These are phyloP conservation scores for Eriosoma lanigerum DNA, from an alignment of 1,140 invertebrate genomes.

Conservation along the genomic window DNA sequence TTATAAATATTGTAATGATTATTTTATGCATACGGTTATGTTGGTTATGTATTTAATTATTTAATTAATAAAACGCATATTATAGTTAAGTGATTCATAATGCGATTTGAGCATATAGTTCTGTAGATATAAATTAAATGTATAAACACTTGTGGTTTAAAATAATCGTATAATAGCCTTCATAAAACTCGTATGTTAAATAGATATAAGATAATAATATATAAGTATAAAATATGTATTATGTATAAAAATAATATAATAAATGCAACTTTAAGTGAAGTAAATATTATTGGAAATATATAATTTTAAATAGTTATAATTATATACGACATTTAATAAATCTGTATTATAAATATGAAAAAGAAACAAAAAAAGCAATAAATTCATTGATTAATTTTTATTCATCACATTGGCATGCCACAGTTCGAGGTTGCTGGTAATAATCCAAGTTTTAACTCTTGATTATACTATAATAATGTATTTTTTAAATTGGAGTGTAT, in stretches of 20 bases:
- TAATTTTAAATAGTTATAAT: slow-evolving; percentile 6
- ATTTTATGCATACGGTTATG: no score
- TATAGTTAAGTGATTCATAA: not conserved
- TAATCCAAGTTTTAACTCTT: not conserved
- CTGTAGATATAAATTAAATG: no score
- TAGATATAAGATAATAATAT: not conserved
- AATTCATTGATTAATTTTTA: not conserved
- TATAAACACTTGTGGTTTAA: no score
- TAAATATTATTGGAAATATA: not conserved
- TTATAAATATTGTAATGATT: no score
- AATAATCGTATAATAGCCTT: not conserved
- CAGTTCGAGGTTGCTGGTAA: slow-evolving; percentile 3
- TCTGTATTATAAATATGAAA: not conserved
- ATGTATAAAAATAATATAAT: no score
- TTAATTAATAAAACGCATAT: not conserved
- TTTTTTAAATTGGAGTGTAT: not conserved
- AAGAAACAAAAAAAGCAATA: not conserved
- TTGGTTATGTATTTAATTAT: no score
- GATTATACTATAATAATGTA: not conserved
- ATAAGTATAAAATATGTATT: not conserved
- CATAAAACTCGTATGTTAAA: not conserved
- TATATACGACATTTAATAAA: slow-evolving; percentile 20
- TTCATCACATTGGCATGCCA: not conserved
- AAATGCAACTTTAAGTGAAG: no score
- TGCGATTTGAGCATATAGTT: no score